Base-by-base conservation (phyloP, 2,797 vertebrate species). In the Lepus oiostolus region DNA sequence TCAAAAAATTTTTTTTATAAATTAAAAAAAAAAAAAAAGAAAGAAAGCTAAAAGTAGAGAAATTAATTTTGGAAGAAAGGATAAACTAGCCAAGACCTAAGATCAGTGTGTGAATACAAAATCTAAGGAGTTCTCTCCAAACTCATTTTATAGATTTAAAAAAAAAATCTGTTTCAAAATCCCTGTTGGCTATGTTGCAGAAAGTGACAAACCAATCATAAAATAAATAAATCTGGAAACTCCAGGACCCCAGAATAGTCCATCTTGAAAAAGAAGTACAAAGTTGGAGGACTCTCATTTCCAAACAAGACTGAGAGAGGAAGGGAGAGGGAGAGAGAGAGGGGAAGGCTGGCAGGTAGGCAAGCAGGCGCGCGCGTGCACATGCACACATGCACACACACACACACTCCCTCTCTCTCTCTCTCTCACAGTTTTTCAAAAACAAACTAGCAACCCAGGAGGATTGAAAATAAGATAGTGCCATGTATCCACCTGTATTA, bases 71-170 rank as follows among this genome's bases (percentile, higher is more conserved):
- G 4, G 65, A 85, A 75, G n/a, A 86, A 83, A 90, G 30, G 35
- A 70, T 54, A 93, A 87, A 63, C 22, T 28, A 88, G 60, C 17
- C 24, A 93, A 60, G 82, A 88, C 35, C 76, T 52, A 83, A 75
- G 22, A 54, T 90, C 65, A 95, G 52, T 60, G 75, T 74, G 88
- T 77, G 58, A 95, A 74, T 52, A 94, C 1, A 91, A 88, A 94
- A 86, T 74, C 30, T 76, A 72, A 86, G 47, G 30, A 14, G 22
- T 0, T 63, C 62, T 60, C 35, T 21, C 26, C n/a, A 88, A 91
- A 71, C 17, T 91, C 38, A 91, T 58, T 21, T 81, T 80, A 85
- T 0, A 70, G 52, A 75, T 14, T 63, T 32, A 42, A 65, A 65
- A 60, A 86, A 76, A 75, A 60, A 89, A 76, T 71, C 22, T 14